These are phyloP conservation scores for Hippoglossus hippoglossus DNA, from an alignment of 2,797 vertebrate genomes.

Conservation along the genomic window DNA sequence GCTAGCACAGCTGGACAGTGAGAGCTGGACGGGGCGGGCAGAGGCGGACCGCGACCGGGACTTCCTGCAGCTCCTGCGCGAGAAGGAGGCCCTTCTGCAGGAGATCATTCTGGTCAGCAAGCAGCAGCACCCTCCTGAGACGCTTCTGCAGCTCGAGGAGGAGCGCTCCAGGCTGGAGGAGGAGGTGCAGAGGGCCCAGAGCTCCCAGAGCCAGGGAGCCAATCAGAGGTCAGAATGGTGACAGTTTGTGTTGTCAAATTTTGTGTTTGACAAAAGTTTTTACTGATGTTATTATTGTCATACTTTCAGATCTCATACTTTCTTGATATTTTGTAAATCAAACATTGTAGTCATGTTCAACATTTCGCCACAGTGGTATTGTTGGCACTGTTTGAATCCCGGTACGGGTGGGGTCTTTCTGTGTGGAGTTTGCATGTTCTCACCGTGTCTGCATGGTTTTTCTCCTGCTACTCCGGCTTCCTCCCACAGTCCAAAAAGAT, in stretches of 20 bases:
- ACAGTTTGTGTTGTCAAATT: background rate
- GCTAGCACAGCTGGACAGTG: constrained; percentile 92
- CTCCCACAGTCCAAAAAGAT: too few relatives aligned
- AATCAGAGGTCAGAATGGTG: constrained; percentile 89
- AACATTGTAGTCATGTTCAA: background rate
- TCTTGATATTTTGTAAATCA: background rate
- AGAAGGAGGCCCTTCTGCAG: constrained; percentile 97
- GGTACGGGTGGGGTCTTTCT: too few relatives aligned
- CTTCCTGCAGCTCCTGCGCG: constrained; percentile 95
- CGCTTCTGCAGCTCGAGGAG: constrained; percentile 89
- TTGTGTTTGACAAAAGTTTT: background rate
- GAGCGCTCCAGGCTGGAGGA: constrained; percentile 91
- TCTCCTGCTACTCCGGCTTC: too few relatives aligned
- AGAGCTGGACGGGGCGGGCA: constrained; percentile 95
- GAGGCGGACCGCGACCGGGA: constrained; percentile 96
- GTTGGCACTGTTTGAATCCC: too few relatives aligned
- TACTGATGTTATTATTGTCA: too few relatives aligned
- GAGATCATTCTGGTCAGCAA: constrained; percentile 93
- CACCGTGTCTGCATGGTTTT: too few relatives aligned
- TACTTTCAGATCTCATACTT: background rate
- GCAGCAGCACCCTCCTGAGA: constrained; percentile 88
- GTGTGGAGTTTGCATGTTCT: too few relatives aligned
- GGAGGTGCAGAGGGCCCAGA: constrained; percentile 92
- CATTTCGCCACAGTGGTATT: background rate
- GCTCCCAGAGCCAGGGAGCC: constrained; percentile 91